These are phyloP conservation scores for Colostygia pectinataria DNA, from an alignment of 2,888 invertebrate genomes.

Conservation along the genomic window DNA sequence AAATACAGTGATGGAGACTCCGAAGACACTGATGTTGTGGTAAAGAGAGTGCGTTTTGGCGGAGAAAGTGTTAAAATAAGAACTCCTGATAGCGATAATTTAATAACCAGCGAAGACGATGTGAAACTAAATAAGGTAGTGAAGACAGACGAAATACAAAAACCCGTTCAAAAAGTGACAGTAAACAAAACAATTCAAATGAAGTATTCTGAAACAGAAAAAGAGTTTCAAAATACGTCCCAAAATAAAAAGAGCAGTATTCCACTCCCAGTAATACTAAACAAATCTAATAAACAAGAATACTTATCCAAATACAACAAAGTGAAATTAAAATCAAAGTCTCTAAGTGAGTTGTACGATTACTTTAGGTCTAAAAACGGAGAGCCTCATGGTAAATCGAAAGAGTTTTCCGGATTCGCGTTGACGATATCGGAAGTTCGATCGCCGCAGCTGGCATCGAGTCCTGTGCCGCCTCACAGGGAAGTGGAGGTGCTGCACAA, in stretches of 20 bases:
- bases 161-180: slow-evolving; percentile 50
- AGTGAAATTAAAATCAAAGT: slow-evolving; percentile 74
- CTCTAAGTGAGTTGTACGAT: slow-evolving; percentile 74
- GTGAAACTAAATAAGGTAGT: slow-evolving; percentile 43
- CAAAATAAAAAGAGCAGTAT: slow-evolving; percentile 65
- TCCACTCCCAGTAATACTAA: slow-evolving; percentile 68
- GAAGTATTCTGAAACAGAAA: slow-evolving; percentile 56
- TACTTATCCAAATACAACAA: slow-evolving; percentile 51
- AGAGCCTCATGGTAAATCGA: slow-evolving; percentile 45
- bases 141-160: slow-evolving; percentile 45
- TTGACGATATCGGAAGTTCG: slow-evolving; percentile 62
- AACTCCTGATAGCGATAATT: slow-evolving; percentile 92
- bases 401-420: slow-evolving; percentile 61
- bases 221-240: slow-evolving; percentile 33
- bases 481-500: slow-evolving; percentile 87
- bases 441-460: slow-evolving; percentile 67
- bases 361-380: slow-evolving; percentile 73
- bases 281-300: slow-evolving; percentile 49
- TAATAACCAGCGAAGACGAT: slow-evolving; percentile 83
- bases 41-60: slow-evolving; percentile 91
- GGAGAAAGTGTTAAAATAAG: slow-evolving; percentile 94
- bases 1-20: slow-evolving; percentile 85
- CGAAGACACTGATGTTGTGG: slow-evolving; percentile 80
- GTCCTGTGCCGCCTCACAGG: slow-evolving; percentile 83
- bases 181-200: slow-evolving; percentile 60